These are phyloP conservation scores for Carapus acus DNA, from an alignment of 2,797 vertebrate species.

Conservation along the genomic window DNA sequence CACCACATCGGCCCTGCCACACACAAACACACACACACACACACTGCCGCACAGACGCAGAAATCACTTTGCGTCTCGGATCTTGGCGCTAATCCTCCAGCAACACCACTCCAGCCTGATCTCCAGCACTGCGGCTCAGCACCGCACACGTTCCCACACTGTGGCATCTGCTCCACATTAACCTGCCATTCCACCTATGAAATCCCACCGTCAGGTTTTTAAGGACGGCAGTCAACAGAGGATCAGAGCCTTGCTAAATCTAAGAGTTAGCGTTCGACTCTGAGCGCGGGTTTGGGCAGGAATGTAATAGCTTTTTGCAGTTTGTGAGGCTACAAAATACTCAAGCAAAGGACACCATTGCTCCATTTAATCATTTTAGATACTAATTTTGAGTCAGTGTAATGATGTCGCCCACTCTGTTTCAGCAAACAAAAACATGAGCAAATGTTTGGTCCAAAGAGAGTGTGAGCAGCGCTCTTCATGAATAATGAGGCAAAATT, in stretches of 20 bases:
- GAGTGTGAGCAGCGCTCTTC: background rate
- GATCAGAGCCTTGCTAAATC: background rate
- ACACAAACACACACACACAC: background rate
- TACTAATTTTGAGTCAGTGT: no score
- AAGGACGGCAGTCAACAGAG: background rate
- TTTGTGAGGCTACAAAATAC: no score
- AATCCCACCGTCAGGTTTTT: background rate
- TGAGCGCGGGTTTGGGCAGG: no score
- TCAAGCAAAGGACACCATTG: no score
- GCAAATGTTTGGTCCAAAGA: no score
- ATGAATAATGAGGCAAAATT: constrained; percentile 23
- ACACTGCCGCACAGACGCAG: background rate
- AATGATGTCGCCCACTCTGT: no score
- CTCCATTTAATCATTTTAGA: no score
- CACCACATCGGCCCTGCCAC: background rate
- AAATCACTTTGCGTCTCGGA: background rate
- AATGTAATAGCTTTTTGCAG: no score
- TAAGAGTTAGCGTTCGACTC: no score
- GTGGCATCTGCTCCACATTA: background rate
- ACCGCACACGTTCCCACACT: background rate
- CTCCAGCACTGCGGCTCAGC: background rate
- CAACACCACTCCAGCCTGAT: background rate
- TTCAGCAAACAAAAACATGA: no score
- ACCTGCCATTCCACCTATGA: background rate
- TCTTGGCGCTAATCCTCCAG: background rate